Percentiles rank a stretch among this genome's conserved stretches.
Conservation (phyloP, 2,888 invertebrate genomes). For the Drosophila nigricruria region DNA sequence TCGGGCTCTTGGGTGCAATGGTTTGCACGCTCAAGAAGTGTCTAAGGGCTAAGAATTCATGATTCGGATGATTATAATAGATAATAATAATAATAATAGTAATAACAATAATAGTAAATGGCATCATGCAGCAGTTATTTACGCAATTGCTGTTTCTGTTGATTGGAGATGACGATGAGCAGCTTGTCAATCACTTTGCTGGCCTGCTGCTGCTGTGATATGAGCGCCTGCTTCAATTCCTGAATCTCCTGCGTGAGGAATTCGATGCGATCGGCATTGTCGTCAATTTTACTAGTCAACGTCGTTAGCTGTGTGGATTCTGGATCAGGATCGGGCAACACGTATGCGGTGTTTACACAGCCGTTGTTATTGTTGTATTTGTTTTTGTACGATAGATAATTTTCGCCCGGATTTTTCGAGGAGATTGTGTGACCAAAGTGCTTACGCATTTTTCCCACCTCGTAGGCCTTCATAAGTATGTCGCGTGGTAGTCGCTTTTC, state of each 20-base stretch:
- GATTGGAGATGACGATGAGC: conserved; percentile 85
- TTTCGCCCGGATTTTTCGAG: conserved; percentile 88
- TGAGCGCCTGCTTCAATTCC: conserved; percentile 88
- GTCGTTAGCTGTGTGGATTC: conserved; percentile 87
- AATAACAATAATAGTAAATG: conserved; percentile 49
- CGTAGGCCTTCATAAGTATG: conserved; percentile 92
- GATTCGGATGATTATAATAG: conserved; percentile 19
- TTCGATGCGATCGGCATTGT: conserved; percentile 89
- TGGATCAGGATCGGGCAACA: conserved; percentile 86
- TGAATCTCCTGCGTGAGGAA: conserved; percentile 89
- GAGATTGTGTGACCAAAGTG: conserved; percentile 90
- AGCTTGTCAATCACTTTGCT: conserved; percentile 85
- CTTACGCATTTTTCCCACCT: conserved; percentile 92
- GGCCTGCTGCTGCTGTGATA: conserved; percentile 86
- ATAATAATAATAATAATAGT: conserved; percentile 18
- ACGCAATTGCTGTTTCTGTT: conserved; percentile 85
- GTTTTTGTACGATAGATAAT: conserved; percentile 88
- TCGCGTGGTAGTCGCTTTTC: conserved; percentile 92
- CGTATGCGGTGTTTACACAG: conserved; percentile 82
- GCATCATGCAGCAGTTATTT: conserved; percentile 71
- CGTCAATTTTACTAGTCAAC: conserved; percentile 89
- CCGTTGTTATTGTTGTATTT: conserved; percentile 88
- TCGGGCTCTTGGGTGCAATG: conserved; percentile 41
- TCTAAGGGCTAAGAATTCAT: conserved; percentile 42
- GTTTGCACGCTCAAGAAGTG: conserved; percentile 17